phyloP scores from a whole-genome alignment of 1,140 invertebrate genomes.

The Bombus difficillimus region DNA sequence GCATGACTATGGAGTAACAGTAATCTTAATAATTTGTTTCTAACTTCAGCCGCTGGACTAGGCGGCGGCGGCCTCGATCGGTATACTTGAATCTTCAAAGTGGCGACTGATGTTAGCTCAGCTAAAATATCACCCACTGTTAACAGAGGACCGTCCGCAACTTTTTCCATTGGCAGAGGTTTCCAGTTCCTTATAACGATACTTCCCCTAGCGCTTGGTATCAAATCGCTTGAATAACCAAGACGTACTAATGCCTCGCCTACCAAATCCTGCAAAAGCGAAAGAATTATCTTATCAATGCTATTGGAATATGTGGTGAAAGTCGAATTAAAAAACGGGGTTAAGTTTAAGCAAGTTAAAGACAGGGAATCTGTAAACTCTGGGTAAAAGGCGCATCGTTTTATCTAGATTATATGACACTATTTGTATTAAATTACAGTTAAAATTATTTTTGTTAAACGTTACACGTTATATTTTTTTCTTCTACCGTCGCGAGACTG shows the following conservation, averaged over 20 bases:
- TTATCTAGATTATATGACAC: too few species aligned
- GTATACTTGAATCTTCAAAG: conserved; percentile 93
- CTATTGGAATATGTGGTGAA: background rate
- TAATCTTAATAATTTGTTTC: conserved; percentile 95
- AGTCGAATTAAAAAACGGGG: too few species aligned
- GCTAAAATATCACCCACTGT: conserved; percentile 96
- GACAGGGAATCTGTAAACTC: too few species aligned
- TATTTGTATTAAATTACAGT: too few species aligned
- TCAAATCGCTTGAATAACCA: conserved; percentile 84
- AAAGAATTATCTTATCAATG: background rate
- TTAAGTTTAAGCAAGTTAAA: too few species aligned
- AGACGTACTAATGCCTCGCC: conserved; percentile 86
- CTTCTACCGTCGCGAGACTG: too few species aligned
- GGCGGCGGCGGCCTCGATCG: conserved; percentile 87
- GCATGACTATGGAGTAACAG: conserved; percentile 94
- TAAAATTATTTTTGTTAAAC: background rate
- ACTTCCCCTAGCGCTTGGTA: conserved; percentile 86
- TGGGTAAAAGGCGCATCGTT: too few species aligned
- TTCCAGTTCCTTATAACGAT: conserved; percentile 97
- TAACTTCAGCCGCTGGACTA: conserved; percentile 91
- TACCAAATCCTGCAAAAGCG: conserved; percentile 83
- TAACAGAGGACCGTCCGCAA: conserved; percentile 92
- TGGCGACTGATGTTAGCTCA: conserved; percentile 95
- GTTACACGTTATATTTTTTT: too few species aligned
- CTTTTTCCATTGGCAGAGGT: conserved; percentile 93